Base-by-base conservation (phyloP, 2,888 invertebrate species). In the Lacanobia oleracea region DNA sequence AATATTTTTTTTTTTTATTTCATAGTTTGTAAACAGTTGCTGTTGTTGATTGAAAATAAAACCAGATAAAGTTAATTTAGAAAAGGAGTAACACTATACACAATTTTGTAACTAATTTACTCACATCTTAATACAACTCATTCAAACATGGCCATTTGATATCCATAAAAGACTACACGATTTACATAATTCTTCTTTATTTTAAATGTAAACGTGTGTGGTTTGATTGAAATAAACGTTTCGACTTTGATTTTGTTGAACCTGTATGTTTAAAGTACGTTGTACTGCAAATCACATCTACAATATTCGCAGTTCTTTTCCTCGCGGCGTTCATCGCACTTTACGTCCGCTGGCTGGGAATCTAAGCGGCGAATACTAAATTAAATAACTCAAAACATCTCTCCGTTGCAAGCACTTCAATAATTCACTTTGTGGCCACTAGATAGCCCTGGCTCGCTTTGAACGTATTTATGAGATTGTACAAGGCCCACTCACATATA, bases 321-420 rank as follows among this genome's bases (percentile, higher is more conserved):
- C 1, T 43, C 5, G 43, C 14, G 43, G 14, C 14, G 79, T 85
- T 82, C 77, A 69, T 74, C 84, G 86, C 85, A 83, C 85, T 89
- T 85, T 85, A 84, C 77, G 73, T 82, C 74, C 59, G 64, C 60
- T 81, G 57, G 54, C 84, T 67, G 80, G 84, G 87, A 89, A 86
- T 89, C 87, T 84, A 89, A 89, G 82, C 83, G 81, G 67, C 82
- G 83, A 88, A 82, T 86, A 85, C 82, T 84, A 88, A 88, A 90
- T 90, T 85, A 86, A 89, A 90, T 90, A 89, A 89, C 86, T 88
- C 88, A 84, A 87, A 89, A 86, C 86, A 87, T 86, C 86, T 83
- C 84, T 81, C 76, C 56, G 68, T 72, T 80, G 83, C 81, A 81
- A 83, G 86, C 86, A 77, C 79, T 86, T 82, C 74, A 86, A 88